These are phyloP conservation scores for Drosophila sturtevanti DNA, from an alignment of 1,140 invertebrate genomes.

Conservation along the genomic window DNA sequence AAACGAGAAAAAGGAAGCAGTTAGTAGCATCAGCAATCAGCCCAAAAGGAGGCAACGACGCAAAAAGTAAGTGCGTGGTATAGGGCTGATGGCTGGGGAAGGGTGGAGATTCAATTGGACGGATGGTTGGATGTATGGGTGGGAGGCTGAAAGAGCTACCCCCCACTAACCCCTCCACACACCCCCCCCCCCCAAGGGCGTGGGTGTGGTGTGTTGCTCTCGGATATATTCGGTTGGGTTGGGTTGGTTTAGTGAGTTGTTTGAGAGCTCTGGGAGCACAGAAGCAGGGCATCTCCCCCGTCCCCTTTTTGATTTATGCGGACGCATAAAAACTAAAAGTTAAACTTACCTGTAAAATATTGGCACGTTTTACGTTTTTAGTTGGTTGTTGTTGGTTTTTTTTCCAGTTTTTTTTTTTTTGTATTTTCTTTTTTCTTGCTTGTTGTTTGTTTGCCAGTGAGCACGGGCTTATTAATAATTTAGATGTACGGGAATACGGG, in stretches of 20 bases:
- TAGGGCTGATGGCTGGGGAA: constrained; percentile 16
- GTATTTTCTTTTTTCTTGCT: not conserved
- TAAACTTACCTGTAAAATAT: constrained; percentile 73
- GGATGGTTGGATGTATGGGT: constrained; percentile 38
- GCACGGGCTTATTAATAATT: constrained; percentile 60
- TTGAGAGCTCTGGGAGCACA: constrained; percentile 41
- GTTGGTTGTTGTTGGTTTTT: not conserved
- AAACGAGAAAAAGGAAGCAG: not conserved
- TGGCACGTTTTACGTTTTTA: constrained; percentile 49
- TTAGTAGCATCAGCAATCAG: constrained; percentile 12
- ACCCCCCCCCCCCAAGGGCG: constrained; percentile 35
- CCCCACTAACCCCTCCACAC: not conserved
- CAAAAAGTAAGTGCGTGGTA: constrained; percentile 71
- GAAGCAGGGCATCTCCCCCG: constrained; percentile 29
- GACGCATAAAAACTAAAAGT: constrained; percentile 48
- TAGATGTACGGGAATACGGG: constrained; percentile 32
- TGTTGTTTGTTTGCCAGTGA: constrained; percentile 4
- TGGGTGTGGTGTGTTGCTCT: constrained; percentile 27
- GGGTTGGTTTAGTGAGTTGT: constrained; percentile 14
- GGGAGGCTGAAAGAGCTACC: not conserved
- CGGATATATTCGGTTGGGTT: too few species aligned
- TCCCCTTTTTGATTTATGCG: constrained; percentile 49
- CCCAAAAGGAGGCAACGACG: constrained; percentile 48
- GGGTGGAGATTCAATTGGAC: not conserved
- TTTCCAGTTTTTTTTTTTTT: not conserved